A percentile compares a stretch with the other conserved stretches of the same genome.
These are phyloP conservation scores for Diabrotica undecimpunctata DNA, from an alignment of 1,140 invertebrate genomes.

Conservation along the genomic window DNA sequence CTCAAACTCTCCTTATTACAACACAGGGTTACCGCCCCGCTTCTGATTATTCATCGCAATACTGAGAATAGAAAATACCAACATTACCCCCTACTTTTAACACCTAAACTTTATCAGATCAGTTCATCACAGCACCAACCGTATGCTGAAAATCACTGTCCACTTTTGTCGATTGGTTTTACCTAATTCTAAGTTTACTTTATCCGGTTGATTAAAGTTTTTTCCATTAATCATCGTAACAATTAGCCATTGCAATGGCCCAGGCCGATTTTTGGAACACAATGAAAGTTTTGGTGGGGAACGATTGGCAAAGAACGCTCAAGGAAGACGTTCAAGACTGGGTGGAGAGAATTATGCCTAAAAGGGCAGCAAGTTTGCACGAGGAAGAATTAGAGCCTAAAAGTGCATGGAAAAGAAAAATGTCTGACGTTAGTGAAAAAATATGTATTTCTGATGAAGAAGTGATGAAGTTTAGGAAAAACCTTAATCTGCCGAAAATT, in stretches of 20 bases:
- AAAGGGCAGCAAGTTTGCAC: background rate
- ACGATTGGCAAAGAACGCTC: background rate
- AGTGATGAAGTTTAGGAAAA: conserved; percentile 6
- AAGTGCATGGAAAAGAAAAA: conserved; percentile 4
- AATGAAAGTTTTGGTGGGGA: conserved; percentile 11
- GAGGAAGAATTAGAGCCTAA: conserved; percentile 4
- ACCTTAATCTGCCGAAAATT: conserved; percentile 6
- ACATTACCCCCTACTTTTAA: conserved; percentile 5
- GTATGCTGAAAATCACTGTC: conserved; percentile 7
- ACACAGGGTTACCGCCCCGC: background rate
- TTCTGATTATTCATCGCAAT: conserved; percentile 12
- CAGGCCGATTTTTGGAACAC: conserved; percentile 10
- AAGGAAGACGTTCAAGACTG: conserved; percentile 11
- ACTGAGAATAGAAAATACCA: conserved; percentile 1
- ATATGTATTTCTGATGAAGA: background rate
- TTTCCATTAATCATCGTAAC: no score
- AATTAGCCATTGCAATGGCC: background rate
- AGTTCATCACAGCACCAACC: background rate
- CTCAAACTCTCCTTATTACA: background rate
- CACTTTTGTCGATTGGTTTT: background rate
- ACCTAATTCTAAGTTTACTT: background rate
- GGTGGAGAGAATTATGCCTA: conserved; percentile 7
- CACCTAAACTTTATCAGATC: background rate
- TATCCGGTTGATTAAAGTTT: no score
- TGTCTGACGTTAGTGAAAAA: background rate